Evolutionary conservation across 2,797 vertebrate species (phyloP).

Genomic region (Rhabdophis nuchalis): DNA sequence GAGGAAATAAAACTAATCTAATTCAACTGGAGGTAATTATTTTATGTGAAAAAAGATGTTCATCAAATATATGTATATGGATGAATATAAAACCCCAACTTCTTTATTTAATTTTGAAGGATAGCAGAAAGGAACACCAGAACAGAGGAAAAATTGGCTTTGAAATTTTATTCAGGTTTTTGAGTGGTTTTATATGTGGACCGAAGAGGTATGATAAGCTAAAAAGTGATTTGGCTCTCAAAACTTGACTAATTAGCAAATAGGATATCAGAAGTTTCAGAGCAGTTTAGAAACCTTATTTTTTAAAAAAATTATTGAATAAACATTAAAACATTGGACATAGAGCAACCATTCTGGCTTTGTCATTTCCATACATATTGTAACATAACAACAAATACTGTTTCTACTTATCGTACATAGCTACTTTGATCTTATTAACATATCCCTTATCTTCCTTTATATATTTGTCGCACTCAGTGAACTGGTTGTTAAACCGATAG

Average conservation of each 20-base stretch:
- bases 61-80: not conserved
- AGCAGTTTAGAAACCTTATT: not conserved
- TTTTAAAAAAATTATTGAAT: no score
- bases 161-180: not conserved
- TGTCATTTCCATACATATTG: no score
- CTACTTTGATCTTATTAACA: no score
- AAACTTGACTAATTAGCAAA: not conserved
- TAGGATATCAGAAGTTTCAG: not conserved
- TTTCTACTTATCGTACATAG: no score
- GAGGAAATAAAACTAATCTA: not conserved
- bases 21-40: conserved; percentile 21
- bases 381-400: no score
- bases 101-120: not conserved
- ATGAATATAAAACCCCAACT: not conserved
- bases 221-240: not conserved
- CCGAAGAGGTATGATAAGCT: not conserved
- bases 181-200: not conserved
- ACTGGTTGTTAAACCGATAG: no score
- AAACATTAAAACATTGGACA: no score
- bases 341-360: no score
- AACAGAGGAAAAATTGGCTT: not conserved
- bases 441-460: no score
- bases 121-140: not conserved
- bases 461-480: no score
- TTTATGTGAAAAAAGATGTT: not conserved